phyloP scores from a whole-genome alignment of 1,140 invertebrate genomes.

The Manduca sexta region DNA sequence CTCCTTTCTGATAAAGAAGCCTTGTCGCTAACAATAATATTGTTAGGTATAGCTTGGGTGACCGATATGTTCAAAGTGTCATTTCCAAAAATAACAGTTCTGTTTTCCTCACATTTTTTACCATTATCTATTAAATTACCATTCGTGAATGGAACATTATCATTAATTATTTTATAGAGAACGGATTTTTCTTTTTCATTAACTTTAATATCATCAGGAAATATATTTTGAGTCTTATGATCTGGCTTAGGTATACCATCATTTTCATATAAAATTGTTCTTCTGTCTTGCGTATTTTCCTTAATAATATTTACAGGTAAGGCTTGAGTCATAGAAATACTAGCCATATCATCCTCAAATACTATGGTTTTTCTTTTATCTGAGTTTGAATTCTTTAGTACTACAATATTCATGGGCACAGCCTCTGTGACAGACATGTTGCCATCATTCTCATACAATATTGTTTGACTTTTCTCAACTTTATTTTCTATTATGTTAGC shows the following conservation, averaged over 20 bases:
- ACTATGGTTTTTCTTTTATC: slow-evolving; percentile 1
- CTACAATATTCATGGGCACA: slow-evolving; percentile 15
- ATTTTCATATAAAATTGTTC: too few species aligned
- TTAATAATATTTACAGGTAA: background rate
- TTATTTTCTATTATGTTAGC: slow-evolving; percentile 2
- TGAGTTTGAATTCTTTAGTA: background rate
- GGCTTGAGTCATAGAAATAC: slow-evolving; percentile 5
- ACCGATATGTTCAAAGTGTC: background rate
- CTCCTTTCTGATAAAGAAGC: background rate
- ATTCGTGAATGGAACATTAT: too few species aligned
- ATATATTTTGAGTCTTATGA: too few species aligned
- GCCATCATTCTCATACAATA: slow-evolving; percentile 3
- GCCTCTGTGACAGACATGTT: slow-evolving; percentile 28
- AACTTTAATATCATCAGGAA: too few species aligned
- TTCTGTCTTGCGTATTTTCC: too few species aligned
- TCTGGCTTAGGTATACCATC: background rate
- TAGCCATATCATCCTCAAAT: slow-evolving; percentile 1
- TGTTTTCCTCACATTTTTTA: too few species aligned
- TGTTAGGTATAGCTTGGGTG: background rate
- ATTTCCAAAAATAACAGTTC: too few species aligned
- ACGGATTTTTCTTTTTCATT: too few species aligned
- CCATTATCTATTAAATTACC: too few species aligned
- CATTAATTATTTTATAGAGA: too few species aligned
- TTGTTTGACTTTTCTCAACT: slow-evolving; percentile 1
- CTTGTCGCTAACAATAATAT: background rate